Evolutionary conservation across 2,888 invertebrate genomes (phyloP), one percentile per base, ranked within the genome.

Genomic region (Eupithecia pulchellata): DNA sequence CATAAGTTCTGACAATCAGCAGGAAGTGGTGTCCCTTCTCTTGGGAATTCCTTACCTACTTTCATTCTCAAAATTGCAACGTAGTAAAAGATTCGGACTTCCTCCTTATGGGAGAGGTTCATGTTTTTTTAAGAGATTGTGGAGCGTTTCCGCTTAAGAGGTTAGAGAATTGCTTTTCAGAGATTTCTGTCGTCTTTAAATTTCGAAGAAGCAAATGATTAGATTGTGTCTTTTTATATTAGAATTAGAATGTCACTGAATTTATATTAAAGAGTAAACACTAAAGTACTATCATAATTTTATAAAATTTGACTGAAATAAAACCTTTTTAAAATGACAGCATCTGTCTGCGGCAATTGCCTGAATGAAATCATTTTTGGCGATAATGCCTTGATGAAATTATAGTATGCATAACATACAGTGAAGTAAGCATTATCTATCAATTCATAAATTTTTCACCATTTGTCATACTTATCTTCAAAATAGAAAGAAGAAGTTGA

Each of bases 51-150:
- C 76, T 29, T 29, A 57, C 27, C 52, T 79, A 81, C 80, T 87
- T 88, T 88, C 87, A 90, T 90, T 89, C 88, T 85, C 81, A 84
- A 89, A 90, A 90, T 90, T 90, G 88, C 89, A 84, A 84, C 79
- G 81, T 84, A 78, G 86, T 86, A 84, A 87, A 84, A 77, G 71
- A 25, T 72, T 72, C 76, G 72, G 74, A 77, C 75, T 73, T 75
- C 69, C 75, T 78, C 79, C 84, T 82, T 79, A 75, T 60, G 83
- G 83, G 82, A 84, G 73, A 77, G 74, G 64, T 79, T 76, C 78
- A 78, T 82, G 77, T 81, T 76, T 79, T 79, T 79, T 80, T 82
- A 81, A 81, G 77, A 78, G 78, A 73, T 75, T 58, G 66, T 75
- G 69, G 80, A 79, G 77, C 78, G 69, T 81, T 79, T 74, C 76